These are phyloP conservation scores for Oscheius sp. DNA, from an alignment of 2,888 invertebrate genomes.

Conservation along the genomic window DNA sequence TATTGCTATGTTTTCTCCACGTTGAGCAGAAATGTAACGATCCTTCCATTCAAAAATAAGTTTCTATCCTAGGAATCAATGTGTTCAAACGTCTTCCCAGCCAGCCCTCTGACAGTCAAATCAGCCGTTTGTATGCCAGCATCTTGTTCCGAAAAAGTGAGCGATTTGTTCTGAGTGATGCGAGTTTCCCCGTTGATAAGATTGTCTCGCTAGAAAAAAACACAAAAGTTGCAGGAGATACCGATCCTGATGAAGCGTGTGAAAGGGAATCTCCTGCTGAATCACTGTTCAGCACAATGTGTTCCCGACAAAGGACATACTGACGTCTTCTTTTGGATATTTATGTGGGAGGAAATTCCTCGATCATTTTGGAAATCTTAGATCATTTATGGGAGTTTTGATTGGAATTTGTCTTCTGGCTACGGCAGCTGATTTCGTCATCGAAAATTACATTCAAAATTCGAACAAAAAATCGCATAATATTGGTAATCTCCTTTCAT, in stretches of 20 bases:
- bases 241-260: background rate
- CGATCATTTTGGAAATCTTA: background rate
- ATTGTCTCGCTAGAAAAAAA: background rate
- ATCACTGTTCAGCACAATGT: background rate
- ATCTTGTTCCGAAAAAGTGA: constrained; percentile 9
- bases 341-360: background rate
- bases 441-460: background rate
- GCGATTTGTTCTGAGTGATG: background rate
- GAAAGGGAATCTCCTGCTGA: background rate
- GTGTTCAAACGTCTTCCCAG: too few relatives aligned
- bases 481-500: background rate
- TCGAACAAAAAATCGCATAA: too few relatives aligned
- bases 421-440: background rate
- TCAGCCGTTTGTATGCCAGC: constrained; percentile 15
- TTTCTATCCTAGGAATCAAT: too few relatives aligned
- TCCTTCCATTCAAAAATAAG: too few relatives aligned
- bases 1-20: constrained; percentile 5
- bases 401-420: background rate
- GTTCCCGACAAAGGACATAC: background rate
- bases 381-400: constrained; percentile 2
- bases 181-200: too few relatives aligned
- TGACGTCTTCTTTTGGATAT: constrained; percentile 8
- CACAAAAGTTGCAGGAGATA: constrained; percentile 1
- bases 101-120: background rate
- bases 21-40: too few relatives aligned